Evolutionary conservation across 2,888 invertebrate species (phyloP).

Genomic region (Urechis unicinctus): DNA sequence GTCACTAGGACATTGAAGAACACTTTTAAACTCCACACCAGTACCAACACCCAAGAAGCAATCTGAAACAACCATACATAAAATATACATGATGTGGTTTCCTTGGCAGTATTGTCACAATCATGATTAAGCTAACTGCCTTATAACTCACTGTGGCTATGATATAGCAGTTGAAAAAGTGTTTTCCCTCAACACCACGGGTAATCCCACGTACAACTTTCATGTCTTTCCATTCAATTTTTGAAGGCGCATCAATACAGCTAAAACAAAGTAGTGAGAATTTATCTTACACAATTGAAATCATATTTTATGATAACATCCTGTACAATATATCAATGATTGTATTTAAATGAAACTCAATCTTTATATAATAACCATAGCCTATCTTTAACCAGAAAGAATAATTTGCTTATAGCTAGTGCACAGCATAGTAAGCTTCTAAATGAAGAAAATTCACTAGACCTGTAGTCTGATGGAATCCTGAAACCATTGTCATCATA

Average conservation of each 20-base stretch:
- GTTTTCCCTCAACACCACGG: conserved; percentile 17
- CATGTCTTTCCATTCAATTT: conserved; percentile 15
- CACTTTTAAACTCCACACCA: conserved; percentile 15
- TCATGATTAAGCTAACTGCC: too few relatives aligned
- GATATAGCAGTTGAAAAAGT: conserved; percentile 16
- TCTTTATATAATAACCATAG: too few relatives aligned
- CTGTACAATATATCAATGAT: too few relatives aligned
- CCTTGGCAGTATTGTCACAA: too few relatives aligned
- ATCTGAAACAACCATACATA: conserved; percentile 17
- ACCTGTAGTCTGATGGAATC: background rate
- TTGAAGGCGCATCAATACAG: conserved; percentile 10
- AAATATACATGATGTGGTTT: too few relatives aligned
- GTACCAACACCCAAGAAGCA: conserved; percentile 17
- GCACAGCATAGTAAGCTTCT: background rate
- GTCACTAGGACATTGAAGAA: conserved; percentile 10
- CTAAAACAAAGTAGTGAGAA: too few relatives aligned
- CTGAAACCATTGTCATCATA: background rate
- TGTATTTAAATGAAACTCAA: too few relatives aligned
- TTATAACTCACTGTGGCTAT: conserved; percentile 16
- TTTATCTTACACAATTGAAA: too few relatives aligned
- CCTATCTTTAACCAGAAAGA: too few relatives aligned
- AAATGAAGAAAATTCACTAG: background rate
- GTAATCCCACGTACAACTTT: conserved; percentile 14
- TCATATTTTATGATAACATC: too few relatives aligned
- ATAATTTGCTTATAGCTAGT: too few relatives aligned